phyloP scores from a whole-genome alignment of 35 echinoderm and acorn worm genomes.

The Acanthaster planci region DNA sequence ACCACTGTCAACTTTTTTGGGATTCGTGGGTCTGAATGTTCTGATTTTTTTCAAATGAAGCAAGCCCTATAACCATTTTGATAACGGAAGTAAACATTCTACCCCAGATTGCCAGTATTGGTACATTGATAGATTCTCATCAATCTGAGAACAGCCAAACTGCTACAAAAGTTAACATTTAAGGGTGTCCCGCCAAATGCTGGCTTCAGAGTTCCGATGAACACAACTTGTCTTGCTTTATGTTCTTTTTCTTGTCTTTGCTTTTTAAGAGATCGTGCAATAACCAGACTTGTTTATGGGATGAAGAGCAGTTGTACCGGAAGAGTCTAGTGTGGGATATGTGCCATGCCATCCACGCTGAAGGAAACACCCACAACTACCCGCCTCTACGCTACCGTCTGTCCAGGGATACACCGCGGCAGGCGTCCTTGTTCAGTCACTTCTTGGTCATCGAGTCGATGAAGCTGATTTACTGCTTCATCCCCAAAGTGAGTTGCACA shows the following conservation, averaged over 20 bases:
- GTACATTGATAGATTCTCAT: too few relatives aligned
- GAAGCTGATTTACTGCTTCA: slow-evolving; percentile 37
- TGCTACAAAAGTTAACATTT: too few relatives aligned
- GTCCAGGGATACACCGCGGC: neutral
- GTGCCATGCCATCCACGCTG: neutral
- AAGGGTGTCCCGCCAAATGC: too few relatives aligned
- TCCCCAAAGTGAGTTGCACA: slow-evolving; percentile 40
- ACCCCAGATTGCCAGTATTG: too few relatives aligned
- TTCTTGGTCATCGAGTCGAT: neutral
- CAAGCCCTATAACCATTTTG: too few relatives aligned
- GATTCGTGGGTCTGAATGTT: too few relatives aligned
- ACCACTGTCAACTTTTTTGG: too few relatives aligned
- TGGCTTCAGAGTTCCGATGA: too few relatives aligned
- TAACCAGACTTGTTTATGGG: slow-evolving; percentile 1
- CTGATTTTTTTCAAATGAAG: too few relatives aligned
- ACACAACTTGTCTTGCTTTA: too few relatives aligned
- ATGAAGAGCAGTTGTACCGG: neutral
- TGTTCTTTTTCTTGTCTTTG: neutral
- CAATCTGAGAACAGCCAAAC: too few relatives aligned
- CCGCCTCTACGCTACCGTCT: neutral
- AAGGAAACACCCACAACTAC: neutral
- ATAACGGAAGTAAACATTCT: too few relatives aligned
- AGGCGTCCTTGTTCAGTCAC: neutral
- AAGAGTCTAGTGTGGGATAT: neutral
- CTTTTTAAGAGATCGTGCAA: neutral